Percentiles rank a stretch among this genome's conserved stretches.
These are phyloP conservation scores for Clarias fuscus DNA, from an alignment of 2,797 vertebrate genomes.

Conservation along the genomic window DNA sequence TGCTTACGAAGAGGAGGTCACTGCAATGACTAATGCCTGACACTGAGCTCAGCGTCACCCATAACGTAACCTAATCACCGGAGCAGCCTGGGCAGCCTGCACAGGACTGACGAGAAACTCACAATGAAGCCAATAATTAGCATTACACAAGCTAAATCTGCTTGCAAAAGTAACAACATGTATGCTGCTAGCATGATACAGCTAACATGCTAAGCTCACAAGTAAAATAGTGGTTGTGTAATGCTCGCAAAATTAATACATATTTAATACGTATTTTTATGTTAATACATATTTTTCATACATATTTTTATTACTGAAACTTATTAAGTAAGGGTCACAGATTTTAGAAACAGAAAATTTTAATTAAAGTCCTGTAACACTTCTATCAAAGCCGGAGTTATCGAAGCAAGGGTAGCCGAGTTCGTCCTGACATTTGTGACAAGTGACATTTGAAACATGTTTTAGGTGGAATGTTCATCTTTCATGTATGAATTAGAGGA, in stretches of 20 bases:
- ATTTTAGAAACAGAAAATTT: not conserved
- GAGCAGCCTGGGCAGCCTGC: conserved; percentile 36
- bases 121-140: conserved; percentile 25
- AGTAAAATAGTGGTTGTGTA: not conserved
- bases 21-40: conserved; percentile 67
- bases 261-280: no score
- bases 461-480: not conserved
- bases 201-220: not conserved
- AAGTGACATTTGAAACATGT: not conserved
- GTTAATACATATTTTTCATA: no score
- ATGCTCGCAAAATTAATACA: not conserved
- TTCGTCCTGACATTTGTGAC: not conserved
- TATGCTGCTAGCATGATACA: not conserved
- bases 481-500: conserved; percentile 2
- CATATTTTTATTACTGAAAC: no score
- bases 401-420: not conserved
- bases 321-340: not conserved
- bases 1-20: conserved; percentile 88
- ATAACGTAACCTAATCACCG: conserved; percentile 56
- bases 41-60: conserved; percentile 62
- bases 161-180: not conserved
- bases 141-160: not conserved
- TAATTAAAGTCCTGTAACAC: not conserved
- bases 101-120: conserved; percentile 17
- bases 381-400: not conserved